These are phyloP conservation scores for Mellilla xanthometata DNA, from an alignment of 2,888 invertebrate genomes.

Conservation along the genomic window DNA sequence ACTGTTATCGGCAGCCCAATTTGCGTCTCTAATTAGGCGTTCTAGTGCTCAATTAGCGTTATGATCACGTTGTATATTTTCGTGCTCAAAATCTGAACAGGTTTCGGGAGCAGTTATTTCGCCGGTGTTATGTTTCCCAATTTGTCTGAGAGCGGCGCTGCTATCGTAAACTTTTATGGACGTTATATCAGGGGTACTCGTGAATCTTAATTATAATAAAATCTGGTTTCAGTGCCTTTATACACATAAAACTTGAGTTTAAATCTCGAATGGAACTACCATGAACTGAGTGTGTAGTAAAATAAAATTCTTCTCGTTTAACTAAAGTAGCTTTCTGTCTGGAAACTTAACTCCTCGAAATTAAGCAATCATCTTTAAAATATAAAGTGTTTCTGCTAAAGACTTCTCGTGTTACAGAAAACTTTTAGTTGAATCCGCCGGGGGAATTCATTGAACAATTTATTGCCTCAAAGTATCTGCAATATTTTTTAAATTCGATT, in stretches of 20 bases:
- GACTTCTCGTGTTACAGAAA: not conserved
- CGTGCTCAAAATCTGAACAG: slow-evolving; percentile 29
- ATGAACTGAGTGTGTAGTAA: slow-evolving; percentile 29
- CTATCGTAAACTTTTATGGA: slow-evolving; percentile 38
- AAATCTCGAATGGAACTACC: slow-evolving; percentile 35
- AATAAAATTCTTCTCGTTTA: slow-evolving; percentile 28
- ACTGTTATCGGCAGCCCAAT: slow-evolving; percentile 29
- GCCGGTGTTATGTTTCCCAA: slow-evolving; percentile 35
- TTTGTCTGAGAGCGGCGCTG: slow-evolving; percentile 34
- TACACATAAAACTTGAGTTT: slow-evolving; percentile 36
- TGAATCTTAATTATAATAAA: slow-evolving; percentile 41
- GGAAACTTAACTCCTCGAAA: slow-evolving; percentile 21
- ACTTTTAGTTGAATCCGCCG: not conserved
- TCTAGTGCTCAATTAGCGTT: slow-evolving; percentile 22
- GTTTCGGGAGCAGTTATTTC: slow-evolving; percentile 31
- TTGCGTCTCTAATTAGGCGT: slow-evolving; percentile 21
- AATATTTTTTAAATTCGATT: slow-evolving; percentile 35
- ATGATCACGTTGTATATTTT: slow-evolving; percentile 22
- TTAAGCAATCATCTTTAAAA: slow-evolving; percentile 25
- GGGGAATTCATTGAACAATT: slow-evolving; percentile 5
- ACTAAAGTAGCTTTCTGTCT: slow-evolving; percentile 19
- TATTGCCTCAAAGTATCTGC: slow-evolving; percentile 25
- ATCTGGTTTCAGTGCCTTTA: slow-evolving; percentile 37
- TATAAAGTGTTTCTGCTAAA: not conserved
- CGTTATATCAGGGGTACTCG: slow-evolving; percentile 37